These are phyloP conservation scores for Rhagonycha fulva DNA, from an alignment of 2,888 invertebrate genomes.

Conservation along the genomic window DNA sequence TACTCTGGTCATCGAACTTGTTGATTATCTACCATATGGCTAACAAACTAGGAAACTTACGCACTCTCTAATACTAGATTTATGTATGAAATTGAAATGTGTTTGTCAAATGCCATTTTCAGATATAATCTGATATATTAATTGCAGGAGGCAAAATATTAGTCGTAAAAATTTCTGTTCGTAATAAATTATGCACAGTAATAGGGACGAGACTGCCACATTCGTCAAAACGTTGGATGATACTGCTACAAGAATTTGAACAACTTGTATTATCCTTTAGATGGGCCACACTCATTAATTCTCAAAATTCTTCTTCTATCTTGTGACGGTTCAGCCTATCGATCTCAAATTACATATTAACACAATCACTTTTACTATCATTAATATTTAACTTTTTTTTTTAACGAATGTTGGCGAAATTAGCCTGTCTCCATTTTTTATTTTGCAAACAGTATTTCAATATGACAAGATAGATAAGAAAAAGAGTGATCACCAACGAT, in stretches of 20 bases:
- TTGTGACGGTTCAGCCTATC: neutral
- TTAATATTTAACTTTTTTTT: neutral
- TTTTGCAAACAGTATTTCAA: neutral
- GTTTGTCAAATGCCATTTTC: neutral
- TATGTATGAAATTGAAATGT: neutral
- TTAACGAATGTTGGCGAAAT: neutral
- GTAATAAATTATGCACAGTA: neutral
- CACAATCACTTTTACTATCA: neutral
- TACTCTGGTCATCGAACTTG: constrained; percentile 27
- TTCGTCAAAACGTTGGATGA: neutral
- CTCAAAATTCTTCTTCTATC: neutral
- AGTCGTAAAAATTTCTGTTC: neutral
- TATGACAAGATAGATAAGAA: neutral
- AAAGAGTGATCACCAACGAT: neutral
- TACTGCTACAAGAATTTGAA: neutral
- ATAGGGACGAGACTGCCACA: neutral
- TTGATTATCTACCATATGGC: constrained; percentile 22
- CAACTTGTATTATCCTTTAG: neutral
- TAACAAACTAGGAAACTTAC: constrained; percentile 20
- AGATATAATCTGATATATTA: neutral
- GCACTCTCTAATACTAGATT: constrained; percentile 6
- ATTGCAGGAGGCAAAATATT: neutral
- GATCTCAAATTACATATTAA: neutral
- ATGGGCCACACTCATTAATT: neutral
- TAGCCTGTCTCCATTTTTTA: neutral